Base-by-base conservation (phyloP, 1,140 invertebrate genomes). In the Macrobrachium rosenbergii region DNA sequence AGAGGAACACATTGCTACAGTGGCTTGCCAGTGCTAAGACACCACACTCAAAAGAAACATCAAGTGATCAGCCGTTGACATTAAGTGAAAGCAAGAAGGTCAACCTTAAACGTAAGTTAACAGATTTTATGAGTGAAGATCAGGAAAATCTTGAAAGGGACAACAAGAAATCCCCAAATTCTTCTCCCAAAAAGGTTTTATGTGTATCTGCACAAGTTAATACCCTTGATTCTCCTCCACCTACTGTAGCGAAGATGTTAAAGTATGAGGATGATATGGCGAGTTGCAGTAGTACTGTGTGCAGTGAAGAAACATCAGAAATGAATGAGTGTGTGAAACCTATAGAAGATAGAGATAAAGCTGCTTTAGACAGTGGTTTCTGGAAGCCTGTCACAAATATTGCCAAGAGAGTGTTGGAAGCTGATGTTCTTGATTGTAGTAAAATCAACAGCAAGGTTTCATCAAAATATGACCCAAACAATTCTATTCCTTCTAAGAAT, bases 21-120 rank as follows among this genome's bases (percentile, higher is more conserved):
- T 89, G 88, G 88, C 84, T 89, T 0, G 75, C 84, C 17, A 69
- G 21, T 14, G 84, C 80, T 17, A 89, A 85, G 63, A 89, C 88
- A 45, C 84, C 88, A 5, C 63, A 72, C 12, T 28, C 88, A 21
- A 59, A 64, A 21, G 63, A 72, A 14, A 83, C 81, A 12, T 62
- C 73, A 16, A 72, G 45, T 28, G 43, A 58, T 17, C 37, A 78
- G 12, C 73, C 58, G 14, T 5, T 43, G 28, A 59, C 82, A 7
- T 58, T 83, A 19, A 89, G 84, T 60, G 88, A 82, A 14, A 83
- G 69, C 62, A 87, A 87, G 73, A 82, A 83, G 77, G 84, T 69
- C 11, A 80, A 75, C 45, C 80, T 87, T 7, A 89, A 89, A 69
- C 83, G 88, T 17, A 89, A 89, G 69, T 64, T 89, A 28, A 89